These are phyloP conservation scores for Leptopilina syphax DNA, from an alignment of 2,888 invertebrate genomes.

Conservation along the genomic window DNA sequence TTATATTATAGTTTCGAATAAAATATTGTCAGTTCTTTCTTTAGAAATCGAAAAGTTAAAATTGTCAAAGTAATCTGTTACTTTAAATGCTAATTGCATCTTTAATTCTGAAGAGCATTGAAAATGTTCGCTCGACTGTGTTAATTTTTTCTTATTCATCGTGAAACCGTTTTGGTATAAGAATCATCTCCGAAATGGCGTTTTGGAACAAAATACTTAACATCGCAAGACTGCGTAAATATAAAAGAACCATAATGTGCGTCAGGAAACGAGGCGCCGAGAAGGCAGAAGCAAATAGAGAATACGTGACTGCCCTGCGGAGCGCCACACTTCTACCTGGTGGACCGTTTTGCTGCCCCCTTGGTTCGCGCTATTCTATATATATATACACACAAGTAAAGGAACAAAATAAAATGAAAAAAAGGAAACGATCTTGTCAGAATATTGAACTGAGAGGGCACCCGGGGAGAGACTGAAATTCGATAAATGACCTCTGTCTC, in stretches of 20 bases:
- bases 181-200: slow-evolving; percentile 24
- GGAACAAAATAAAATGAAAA: slow-evolving; percentile 8
- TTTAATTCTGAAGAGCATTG: background rate
- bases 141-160: slow-evolving; percentile 17
- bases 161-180: background rate
- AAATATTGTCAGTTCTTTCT: background rate
- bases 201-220: slow-evolving; percentile 23
- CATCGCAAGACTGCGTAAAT: slow-evolving; percentile 18
- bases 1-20: background rate
- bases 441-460: slow-evolving; percentile 12
- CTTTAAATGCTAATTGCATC: background rate
- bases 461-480: slow-evolving; percentile 30
- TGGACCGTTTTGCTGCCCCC: background rate
- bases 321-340: slow-evolving; percentile 22
- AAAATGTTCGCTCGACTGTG: slow-evolving; percentile 15
- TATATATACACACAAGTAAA: background rate
- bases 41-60: background rate
- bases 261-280: slow-evolving; percentile 34
- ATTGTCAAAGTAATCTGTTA: background rate
- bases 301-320: slow-evolving; percentile 38
- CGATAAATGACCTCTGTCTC: slow-evolving; percentile 18
- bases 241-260: slow-evolving; percentile 30
- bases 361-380: slow-evolving; percentile 27
- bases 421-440: slow-evolving; percentile 31
- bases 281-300: slow-evolving; percentile 37